phyloP scores from a whole-genome alignment of 2,888 invertebrate genomes.

The Troglohyphantes excavatus region DNA sequence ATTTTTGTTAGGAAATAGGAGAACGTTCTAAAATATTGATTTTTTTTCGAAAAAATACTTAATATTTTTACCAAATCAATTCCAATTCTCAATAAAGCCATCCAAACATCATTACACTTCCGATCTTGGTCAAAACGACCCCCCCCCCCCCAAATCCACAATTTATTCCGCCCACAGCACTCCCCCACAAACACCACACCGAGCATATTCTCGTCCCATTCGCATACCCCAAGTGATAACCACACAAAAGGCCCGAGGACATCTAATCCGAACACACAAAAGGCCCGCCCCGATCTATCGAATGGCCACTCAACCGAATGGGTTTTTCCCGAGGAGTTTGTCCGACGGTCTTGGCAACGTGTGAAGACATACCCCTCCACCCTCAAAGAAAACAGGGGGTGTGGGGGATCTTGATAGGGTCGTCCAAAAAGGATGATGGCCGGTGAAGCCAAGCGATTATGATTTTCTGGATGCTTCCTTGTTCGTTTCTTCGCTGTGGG shows the following conservation, averaged over 20 bases:
- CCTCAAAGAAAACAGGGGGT: conserved; percentile 48
- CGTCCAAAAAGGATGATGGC: conserved; percentile 50
- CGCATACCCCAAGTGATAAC: background rate
- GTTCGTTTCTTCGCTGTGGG: conserved; percentile 8
- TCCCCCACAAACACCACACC: background rate
- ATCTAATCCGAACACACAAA: conserved; percentile 49
- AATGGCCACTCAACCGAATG: conserved; percentile 21
- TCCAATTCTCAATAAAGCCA: no score
- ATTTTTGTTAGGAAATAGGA: no score
- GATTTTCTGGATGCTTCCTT: conserved; percentile 39
- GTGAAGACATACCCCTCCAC: conserved; percentile 32
- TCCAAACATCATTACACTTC: no score
- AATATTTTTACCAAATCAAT: no score
- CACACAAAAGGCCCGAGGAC: conserved; percentile 15
- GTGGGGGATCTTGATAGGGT: conserved; percentile 49
- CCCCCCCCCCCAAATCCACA: no score
- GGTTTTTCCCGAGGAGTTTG: conserved; percentile 39
- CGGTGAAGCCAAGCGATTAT: conserved; percentile 63
- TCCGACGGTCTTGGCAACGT: conserved; percentile 33
- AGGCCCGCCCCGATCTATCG: background rate
- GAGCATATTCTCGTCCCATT: background rate
- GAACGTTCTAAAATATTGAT: no score
- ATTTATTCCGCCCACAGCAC: background rate
- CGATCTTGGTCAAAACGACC: no score
- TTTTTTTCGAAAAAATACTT: no score